Base-by-base conservation (phyloP, 2,113 vertebrate genomes). In the Muntiacus muntjak region DNA sequence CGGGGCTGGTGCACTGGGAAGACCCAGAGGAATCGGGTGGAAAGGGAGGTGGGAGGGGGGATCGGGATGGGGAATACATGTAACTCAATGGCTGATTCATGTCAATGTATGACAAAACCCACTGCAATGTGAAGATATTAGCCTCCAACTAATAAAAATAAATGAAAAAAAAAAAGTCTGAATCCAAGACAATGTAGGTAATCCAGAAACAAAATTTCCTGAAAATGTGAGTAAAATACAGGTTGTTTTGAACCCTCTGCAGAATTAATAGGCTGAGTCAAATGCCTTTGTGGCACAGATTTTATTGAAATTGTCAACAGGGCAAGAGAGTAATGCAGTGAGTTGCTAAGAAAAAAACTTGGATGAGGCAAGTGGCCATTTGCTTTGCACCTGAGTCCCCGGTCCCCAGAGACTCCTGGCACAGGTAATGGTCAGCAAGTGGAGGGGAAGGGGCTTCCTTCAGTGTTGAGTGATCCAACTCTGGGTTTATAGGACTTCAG, bases 301-400 rank as follows among this genome's bases (percentile, higher is more conserved):
- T 95, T 92, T 92, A 78, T 78, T 95, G 82, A 92, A 93, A 91
- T 55, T 85, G 81, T 94, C 87, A 91, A n/a, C 52, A 96, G 28
- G 43, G 25, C 43, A 74, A 71, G 76, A 86, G 15, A 85, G 25
- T 52, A n/a, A 82, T 43, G 2, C n/a, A 83, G 45, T 62, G 36
- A 74, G 25, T 94, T 91, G 23, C 58, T 88, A 78, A 94, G 26
- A 8, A 88, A 60, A 91, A 93, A 33, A 71, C 14, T 1, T 54
- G 40, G 82, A 33, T 67, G 79, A 89, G 30, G 33, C 47, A 54
- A 91, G 50, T 58, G 47, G 84, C 64, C 7, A 3, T 15, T 94
- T 33, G 50, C 21, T 52, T 93, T 97, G 14, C 8, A 52, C 58
- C 58, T 95, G 64, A 17, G 33, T 92, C 25, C 74, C 67, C 74